phyloP scores from a whole-genome alignment of 2,113 vertebrate genomes.

The Melanerpes formicivorus region DNA sequence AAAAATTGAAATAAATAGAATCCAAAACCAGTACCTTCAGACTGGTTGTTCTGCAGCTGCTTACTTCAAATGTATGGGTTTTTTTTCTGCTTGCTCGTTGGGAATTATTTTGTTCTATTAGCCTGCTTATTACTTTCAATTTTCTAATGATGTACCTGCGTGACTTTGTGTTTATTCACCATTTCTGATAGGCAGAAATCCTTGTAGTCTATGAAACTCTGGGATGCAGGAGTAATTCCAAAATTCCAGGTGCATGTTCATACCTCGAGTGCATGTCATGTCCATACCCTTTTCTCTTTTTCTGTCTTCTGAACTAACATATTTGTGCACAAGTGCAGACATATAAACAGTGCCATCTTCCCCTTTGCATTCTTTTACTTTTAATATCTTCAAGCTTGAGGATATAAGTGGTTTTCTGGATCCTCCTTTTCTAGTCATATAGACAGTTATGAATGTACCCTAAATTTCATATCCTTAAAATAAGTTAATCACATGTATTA shows the following conservation, averaged over 20 bases:
- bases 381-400: not conserved
- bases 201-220: not conserved
- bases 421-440: not conserved
- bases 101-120: not conserved
- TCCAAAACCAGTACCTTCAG: not conserved
- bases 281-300: not conserved
- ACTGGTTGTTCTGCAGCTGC: not conserved
- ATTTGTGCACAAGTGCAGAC: fast-evolving
- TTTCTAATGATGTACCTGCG: not conserved
- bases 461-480: not conserved
- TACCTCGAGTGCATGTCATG: not conserved
- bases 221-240: not conserved
- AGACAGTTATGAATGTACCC: not conserved
- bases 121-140: not conserved
- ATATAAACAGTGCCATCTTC: too few relatives aligned
- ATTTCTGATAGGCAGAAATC: not conserved
- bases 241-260: not conserved
- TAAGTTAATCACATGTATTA: not conserved
- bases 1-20: not conserved
- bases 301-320: not conserved
- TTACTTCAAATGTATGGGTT: not conserved
- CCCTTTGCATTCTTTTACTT: not conserved
- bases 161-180: not conserved
- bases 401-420: not conserved
- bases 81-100: not conserved